Conservation (phyloP, 2,113 vertebrate species). For the Odobenus rosmarus region DNA sequence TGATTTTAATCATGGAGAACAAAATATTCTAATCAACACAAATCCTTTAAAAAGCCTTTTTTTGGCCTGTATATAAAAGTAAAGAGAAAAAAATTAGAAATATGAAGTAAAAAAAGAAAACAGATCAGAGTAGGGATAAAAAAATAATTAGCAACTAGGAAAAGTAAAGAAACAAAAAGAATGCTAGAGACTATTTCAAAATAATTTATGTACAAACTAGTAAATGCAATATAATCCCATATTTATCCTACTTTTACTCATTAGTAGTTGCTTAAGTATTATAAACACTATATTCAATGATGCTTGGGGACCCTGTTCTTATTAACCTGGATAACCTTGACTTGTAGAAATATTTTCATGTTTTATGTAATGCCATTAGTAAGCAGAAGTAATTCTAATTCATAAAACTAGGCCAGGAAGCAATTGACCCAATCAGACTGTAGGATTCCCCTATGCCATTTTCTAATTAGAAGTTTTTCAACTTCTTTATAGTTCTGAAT, state of each 20-base stretch:
- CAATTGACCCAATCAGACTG: slow-evolving; percentile 67
- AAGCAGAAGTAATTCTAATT: slow-evolving; percentile 69
- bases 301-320: neutral
- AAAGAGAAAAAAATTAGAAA: neutral
- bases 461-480: slow-evolving; percentile 71
- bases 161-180: neutral
- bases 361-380: slow-evolving; percentile 28
- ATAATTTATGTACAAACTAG: neutral
- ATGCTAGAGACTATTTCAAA: neutral
- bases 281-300: slow-evolving; percentile 2
- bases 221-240: neutral
- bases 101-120: neutral
- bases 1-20: neutral
- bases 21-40: neutral
- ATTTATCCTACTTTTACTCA: slow-evolving; percentile 5
- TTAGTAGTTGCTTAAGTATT: neutral
- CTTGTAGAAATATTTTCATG: slow-evolving; percentile 42
- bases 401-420: slow-evolving; percentile 68
- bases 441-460: slow-evolving; percentile 57
- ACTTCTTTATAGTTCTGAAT: slow-evolving; percentile 35
- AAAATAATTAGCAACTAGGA: neutral
- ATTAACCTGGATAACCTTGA: slow-evolving; percentile 56
- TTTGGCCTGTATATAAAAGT: neutral
- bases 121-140: neutral
- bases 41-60: neutral